Percentiles rank a stretch among this genome's conserved stretches.
Evolutionary conservation across 2,113 vertebrate genomes (phyloP).

Genomic region (Larimichthys polyactis): DNA sequence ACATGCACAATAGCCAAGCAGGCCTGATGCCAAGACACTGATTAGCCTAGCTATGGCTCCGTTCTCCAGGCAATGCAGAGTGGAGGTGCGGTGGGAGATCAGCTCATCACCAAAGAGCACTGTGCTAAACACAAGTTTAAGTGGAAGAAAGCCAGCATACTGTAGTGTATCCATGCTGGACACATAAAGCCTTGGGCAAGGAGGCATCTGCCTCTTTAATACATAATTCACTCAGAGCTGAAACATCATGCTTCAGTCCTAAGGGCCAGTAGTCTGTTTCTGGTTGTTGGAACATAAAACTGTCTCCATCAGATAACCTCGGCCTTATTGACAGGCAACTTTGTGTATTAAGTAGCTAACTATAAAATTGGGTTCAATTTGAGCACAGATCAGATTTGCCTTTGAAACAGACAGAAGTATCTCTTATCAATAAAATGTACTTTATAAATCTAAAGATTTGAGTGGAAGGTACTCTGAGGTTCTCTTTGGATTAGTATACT

Average conservation of each 20-base stretch:
- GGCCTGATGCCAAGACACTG: constrained; percentile 79
- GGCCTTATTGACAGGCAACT: constrained; percentile 50
- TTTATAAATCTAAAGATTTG: no score
- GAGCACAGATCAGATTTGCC: constrained; percentile 7
- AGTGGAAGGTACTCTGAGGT: no score
- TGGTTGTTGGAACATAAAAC: constrained; percentile 72
- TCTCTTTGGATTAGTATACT: no score
- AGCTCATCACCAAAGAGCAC: constrained; percentile 79
- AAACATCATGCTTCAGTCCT: constrained; percentile 74
- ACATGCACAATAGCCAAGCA: constrained; percentile 66
- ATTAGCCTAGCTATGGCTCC: constrained; percentile 77
- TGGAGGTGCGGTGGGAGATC: constrained; percentile 73
- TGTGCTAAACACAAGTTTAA: constrained; percentile 79
- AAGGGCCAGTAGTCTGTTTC: constrained; percentile 62
- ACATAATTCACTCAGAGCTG: constrained; percentile 79
- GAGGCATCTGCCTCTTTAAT: constrained; percentile 82
- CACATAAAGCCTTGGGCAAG: constrained; percentile 79
- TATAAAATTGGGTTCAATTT: constrained; percentile 11
- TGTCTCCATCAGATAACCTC: constrained; percentile 70
- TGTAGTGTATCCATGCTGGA: constrained; percentile 76
- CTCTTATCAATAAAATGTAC: no score
- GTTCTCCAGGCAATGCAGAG: constrained; percentile 72
- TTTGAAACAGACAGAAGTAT: not conserved
- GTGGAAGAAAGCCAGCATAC: constrained; percentile 80
- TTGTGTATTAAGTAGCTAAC: not conserved